Evolutionary conservation across 2,888 invertebrate species (phyloP).

Genomic region (Desoria tigrina): DNA sequence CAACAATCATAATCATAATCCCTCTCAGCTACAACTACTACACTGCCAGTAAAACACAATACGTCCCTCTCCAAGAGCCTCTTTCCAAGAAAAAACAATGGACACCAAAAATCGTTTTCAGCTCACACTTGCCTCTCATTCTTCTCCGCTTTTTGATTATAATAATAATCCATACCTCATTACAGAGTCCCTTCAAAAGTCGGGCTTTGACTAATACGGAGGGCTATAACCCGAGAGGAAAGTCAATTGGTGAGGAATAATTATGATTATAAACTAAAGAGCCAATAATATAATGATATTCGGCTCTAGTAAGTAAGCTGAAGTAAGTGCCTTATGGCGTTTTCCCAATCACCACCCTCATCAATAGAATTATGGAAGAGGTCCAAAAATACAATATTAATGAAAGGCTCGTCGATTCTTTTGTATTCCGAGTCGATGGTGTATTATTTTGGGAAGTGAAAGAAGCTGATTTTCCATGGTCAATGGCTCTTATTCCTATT

Average conservation of each 20-base stretch:
- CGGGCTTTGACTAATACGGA: neutral
- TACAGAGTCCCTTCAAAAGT: too few relatives aligned
- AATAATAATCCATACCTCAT: too few relatives aligned
- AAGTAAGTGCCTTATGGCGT: slow-evolving; percentile 31
- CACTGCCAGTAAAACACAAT: neutral
- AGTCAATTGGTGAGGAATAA: neutral
- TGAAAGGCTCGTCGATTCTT: slow-evolving; percentile 11
- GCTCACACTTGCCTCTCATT: neutral
- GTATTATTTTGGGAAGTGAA: slow-evolving; percentile 8
- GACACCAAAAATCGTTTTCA: slow-evolving; percentile 11
- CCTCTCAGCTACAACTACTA: slow-evolving; percentile 3
- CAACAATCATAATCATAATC: slow-evolving; percentile 17
- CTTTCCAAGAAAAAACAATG: slow-evolving; percentile 17
- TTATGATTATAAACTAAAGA: slow-evolving; percentile 7
- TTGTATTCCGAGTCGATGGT: too few relatives aligned
- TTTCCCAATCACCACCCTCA: slow-evolving; percentile 33
- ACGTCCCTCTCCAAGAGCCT: too few relatives aligned
- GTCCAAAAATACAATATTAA: slow-evolving; percentile 2
- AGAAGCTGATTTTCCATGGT: slow-evolving; percentile 20
- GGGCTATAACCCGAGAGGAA: neutral
- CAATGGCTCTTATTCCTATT: slow-evolving; percentile 36
- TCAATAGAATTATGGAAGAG: too few relatives aligned
- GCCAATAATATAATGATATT: neutral
- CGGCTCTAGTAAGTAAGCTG: neutral
- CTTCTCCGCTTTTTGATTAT: too few relatives aligned